phyloP scores from a whole-genome alignment of 2,113 vertebrate species.

The Scopus umbretta region DNA sequence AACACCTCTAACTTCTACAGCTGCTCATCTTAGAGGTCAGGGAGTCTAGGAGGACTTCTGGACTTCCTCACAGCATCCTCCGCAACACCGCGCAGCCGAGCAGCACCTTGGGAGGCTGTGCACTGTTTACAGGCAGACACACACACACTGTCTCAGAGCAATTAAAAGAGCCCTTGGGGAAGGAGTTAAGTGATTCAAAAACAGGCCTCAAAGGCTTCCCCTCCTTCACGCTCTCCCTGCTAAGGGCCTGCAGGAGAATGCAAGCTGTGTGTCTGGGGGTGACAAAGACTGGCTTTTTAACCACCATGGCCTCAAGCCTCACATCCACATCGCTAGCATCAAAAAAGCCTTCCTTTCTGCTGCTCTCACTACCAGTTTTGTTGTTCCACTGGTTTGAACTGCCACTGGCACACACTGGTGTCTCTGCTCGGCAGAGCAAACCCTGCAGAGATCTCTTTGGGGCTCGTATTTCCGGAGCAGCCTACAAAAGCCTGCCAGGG shows the following conservation, averaged over 20 bases:
- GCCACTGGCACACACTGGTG: background rate
- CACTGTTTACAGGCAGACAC: background rate
- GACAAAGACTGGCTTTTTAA: background rate
- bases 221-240: background rate
- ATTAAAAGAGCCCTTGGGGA: background rate
- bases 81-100: fast-evolving
- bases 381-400: background rate
- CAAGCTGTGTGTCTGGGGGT: background rate
- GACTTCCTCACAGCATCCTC: background rate
- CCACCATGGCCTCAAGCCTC: background rate
- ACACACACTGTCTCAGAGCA: background rate
- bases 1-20: background rate
- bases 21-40: background rate
- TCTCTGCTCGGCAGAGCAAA: background rate
- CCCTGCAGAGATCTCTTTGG: background rate
- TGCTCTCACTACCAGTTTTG: background rate
- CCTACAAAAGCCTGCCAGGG: background rate
- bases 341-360: background rate
- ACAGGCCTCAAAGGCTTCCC: background rate
- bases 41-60: background rate
- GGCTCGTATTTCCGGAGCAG: background rate
- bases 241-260: background rate
- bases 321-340: background rate
- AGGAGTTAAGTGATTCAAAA: background rate
- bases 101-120: background rate